A percentile compares a stretch with the other conserved stretches of the same genome.
phyloP scores from a whole-genome alignment of 2,113 vertebrate genomes.

The Odontophorus gujanensis region DNA sequence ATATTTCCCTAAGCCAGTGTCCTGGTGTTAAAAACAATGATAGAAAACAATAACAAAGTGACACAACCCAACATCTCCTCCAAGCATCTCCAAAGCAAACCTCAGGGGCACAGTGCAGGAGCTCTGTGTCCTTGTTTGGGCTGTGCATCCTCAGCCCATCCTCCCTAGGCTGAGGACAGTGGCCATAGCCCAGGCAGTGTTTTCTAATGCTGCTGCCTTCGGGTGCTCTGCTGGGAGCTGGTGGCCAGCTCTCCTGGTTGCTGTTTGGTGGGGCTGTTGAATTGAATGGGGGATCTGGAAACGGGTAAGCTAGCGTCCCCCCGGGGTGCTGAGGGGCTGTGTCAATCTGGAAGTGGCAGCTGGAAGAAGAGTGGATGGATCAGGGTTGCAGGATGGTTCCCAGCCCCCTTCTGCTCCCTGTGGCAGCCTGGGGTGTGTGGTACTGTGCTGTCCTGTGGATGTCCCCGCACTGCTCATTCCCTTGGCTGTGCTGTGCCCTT shows the following conservation, averaged over 20 bases:
- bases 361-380: no score
- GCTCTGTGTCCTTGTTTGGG: not conserved
- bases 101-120: rapidly evolving
- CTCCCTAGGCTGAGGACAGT: rapidly evolving
- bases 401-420: not conserved
- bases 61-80: not conserved
- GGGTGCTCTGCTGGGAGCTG: not conserved
- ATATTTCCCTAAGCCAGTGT: not conserved
- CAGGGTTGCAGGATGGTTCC: not conserved
- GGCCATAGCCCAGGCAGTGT: not conserved
- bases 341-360: not conserved
- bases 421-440: not conserved
- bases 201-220: not conserved
- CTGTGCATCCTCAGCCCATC: not conserved
- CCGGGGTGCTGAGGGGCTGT: no score
- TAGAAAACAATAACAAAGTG: not conserved
- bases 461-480: not conserved
- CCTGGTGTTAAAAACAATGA: not conserved
- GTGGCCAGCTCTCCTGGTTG: not conserved
- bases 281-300: not conserved
- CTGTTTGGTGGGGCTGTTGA: no score
- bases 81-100: not conserved
- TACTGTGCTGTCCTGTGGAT: no score
- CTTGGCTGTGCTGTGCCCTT: not conserved
- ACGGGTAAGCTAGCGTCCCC: not conserved